Conservation (phyloP, 2,113 vertebrate genomes). For the Agapornis roseicollis region DNA sequence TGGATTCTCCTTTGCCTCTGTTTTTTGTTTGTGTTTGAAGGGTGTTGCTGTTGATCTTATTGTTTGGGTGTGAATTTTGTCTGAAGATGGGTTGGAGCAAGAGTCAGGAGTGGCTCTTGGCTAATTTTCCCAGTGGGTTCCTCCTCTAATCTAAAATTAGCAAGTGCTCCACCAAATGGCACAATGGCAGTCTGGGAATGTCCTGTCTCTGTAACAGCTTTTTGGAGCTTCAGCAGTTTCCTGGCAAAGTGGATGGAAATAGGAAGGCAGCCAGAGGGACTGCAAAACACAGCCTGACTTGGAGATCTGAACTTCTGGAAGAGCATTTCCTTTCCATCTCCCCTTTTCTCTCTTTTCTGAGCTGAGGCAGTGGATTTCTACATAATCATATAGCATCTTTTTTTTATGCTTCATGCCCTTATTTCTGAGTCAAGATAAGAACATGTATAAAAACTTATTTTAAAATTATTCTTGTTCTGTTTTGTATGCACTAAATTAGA, state of each 20-base stretch:
- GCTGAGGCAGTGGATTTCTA: neutral
- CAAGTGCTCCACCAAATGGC: slow-evolving; percentile 60
- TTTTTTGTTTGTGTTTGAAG: neutral
- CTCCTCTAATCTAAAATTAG: slow-evolving; percentile 76
- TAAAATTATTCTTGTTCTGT: neutral
- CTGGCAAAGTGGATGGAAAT: slow-evolving; percentile 81
- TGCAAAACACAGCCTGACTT: slow-evolving; percentile 67
- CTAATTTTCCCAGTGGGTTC: slow-evolving; percentile 61
- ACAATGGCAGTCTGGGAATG: slow-evolving; percentile 80
- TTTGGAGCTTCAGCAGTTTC: slow-evolving; percentile 74
- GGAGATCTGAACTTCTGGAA: neutral
- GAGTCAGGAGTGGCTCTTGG: slow-evolving; percentile 42
- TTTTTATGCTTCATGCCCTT: neutral
- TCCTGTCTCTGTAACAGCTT: slow-evolving; percentile 72
- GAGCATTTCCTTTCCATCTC: neutral
- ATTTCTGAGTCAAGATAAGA: neutral
- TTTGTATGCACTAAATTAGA: neutral
- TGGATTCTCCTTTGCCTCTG: neutral
- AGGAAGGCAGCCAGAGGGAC: slow-evolving; percentile 80
- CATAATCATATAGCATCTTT: neutral
- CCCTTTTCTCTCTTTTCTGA: neutral
- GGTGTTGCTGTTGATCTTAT: neutral
- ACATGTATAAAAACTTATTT: neutral
- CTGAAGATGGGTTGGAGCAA: slow-evolving; percentile 23
- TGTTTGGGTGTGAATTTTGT: slow-evolving; percentile 55